These are phyloP conservation scores for Venustoraphidia nigricollis DNA, from an alignment of 2,888 invertebrate genomes.

Conservation along the genomic window DNA sequence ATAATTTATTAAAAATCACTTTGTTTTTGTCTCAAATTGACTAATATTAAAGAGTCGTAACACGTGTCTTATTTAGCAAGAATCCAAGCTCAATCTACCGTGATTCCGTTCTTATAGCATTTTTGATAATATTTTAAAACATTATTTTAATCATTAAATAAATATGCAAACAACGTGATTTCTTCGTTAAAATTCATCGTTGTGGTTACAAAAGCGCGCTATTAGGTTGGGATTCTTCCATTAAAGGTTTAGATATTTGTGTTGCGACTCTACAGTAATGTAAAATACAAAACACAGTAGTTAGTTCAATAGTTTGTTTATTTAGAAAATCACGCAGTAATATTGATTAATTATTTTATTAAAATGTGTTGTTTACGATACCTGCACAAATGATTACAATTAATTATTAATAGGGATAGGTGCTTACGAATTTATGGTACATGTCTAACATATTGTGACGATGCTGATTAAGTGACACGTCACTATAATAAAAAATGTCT, in stretches of 20 bases:
- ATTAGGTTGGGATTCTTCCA: not conserved
- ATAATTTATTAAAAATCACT: too few species aligned
- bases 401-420: not conserved
- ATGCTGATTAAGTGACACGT: not conserved
- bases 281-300: not conserved
- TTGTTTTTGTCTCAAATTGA: too few species aligned
- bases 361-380: not conserved
- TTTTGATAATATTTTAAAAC: too few species aligned
- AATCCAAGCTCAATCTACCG: too few species aligned
- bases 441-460: not conserved
- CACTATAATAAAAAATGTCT: too few species aligned
- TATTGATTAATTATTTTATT: not conserved
- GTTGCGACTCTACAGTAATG: not conserved
- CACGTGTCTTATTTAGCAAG: too few species aligned
- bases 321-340: conserved; percentile 2
- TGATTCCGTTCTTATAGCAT: too few species aligned
- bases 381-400: too few species aligned
- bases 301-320: not conserved
- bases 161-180: not conserved
- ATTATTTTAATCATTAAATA: too few species aligned
- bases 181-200: not conserved
- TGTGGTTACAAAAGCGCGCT: not conserved
- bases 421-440: not conserved
- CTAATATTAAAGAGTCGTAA: too few species aligned
- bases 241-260: not conserved